Base-by-base conservation (phyloP, 2,888 invertebrate genomes). In the Andricus curvator region DNA sequence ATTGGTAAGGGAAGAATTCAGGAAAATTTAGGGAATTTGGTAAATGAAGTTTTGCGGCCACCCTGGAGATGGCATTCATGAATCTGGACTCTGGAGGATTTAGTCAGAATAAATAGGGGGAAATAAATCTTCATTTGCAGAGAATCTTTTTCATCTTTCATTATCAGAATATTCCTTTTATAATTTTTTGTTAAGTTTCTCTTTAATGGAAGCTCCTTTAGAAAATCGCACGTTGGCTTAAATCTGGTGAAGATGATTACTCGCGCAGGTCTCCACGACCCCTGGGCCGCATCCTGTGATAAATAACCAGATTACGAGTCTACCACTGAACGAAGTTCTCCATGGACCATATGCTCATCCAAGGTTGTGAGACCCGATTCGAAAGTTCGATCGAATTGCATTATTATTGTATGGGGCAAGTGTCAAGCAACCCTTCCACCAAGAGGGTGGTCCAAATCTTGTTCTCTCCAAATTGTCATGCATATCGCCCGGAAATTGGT, bases 271-370 rank as follows among this genome's bases (percentile, higher is more conserved):
- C 48, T 60, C 62, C 65, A 78, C 60, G 62, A 70, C 74, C 48
- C 65, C 66, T 67, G 70, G 51, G 64, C 85, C 84, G 87, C 89
- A 89, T 91, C 91, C 90, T 89, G 91, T 91, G 91, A 91, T 91
- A 90, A 91, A 91, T 91, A 90, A 89, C 88, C 80, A 91, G 91
- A 91, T 91, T 91, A 91, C 88, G 88, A 88, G 88, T 88, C 87
- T 88, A 85, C 87, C 89, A 88, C 88, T 88, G 87, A 88, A 85
- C 88, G 87, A 85, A 86, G 86, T 86, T 84, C 85, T 86, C 81
- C 91, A 85, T 89, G 90, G 88, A 91, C 91, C 91, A 91, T 90
- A 91, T 91, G 91, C 88, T 91, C 85, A 80, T 85, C 85, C 89
- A 89, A 90, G 89, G 89, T 88, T 91, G 88, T 89, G 88, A 81